These are phyloP conservation scores for Koerneria pararmatus DNA, from an alignment of 2,888 invertebrate genomes.

Conservation along the genomic window DNA sequence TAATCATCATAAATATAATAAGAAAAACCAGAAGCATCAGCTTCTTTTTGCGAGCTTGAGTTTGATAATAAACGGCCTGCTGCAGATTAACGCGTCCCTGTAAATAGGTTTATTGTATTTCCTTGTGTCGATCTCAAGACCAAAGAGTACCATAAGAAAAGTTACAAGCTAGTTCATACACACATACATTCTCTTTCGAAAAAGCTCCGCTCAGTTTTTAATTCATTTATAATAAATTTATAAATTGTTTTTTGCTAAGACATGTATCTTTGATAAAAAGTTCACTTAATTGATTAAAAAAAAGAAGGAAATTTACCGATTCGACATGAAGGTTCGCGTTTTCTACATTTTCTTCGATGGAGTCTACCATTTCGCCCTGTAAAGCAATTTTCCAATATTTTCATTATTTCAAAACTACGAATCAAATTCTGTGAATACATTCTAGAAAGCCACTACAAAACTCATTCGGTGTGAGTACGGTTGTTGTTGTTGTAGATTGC, in stretches of 20 bases:
- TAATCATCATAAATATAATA: constrained; percentile 41
- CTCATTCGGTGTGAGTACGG: too few relatives aligned
- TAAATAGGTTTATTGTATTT: neutral
- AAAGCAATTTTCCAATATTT: neutral
- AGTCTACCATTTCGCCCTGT: constrained; percentile 55
- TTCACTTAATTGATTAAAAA: neutral
- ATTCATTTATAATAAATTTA: too few relatives aligned
- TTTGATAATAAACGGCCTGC: constrained; percentile 55
- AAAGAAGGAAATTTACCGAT: neutral
- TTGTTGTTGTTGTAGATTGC: too few relatives aligned
- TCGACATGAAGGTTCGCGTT: constrained; percentile 51
- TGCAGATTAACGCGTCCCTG: constrained; percentile 50
- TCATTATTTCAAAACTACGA: neutral
- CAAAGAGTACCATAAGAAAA: too few relatives aligned
- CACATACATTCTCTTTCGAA: too few relatives aligned
- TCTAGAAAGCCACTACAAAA: too few relatives aligned
- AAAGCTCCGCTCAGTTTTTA: too few relatives aligned
- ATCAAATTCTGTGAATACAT: too few relatives aligned
- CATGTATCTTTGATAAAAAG: too few relatives aligned
- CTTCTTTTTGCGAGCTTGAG: constrained; percentile 55
- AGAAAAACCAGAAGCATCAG: constrained; percentile 43
- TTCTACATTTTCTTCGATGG: constrained; percentile 57
- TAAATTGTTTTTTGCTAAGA: too few relatives aligned
- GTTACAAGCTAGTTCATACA: too few relatives aligned
- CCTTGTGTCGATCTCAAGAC: neutral